A percentile compares a stretch with the other conserved stretches of the same genome.
These are phyloP conservation scores for Orchesella flavescens DNA, from an alignment of 2,888 invertebrate genomes.

Conservation along the genomic window DNA sequence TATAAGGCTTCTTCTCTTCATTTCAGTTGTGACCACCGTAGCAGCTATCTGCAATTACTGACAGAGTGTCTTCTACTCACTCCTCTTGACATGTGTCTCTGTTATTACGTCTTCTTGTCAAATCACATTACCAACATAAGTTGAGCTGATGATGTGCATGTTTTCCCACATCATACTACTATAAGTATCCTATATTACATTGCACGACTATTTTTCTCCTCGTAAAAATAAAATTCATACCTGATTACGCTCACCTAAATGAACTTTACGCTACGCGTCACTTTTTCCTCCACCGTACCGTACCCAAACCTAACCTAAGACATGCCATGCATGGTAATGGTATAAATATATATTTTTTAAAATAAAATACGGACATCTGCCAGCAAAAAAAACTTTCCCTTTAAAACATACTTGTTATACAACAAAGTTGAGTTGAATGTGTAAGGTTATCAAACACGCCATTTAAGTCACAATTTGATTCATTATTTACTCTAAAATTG, in stretches of 20 bases:
- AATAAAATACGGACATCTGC: slow-evolving; percentile 33
- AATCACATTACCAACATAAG: no score
- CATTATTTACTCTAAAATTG: background rate
- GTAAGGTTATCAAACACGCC: background rate
- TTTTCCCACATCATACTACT: no score
- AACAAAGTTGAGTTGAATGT: background rate
- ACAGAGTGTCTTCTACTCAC: no score
- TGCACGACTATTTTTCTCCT: background rate
- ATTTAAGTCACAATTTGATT: slow-evolving; percentile 32
- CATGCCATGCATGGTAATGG: no score
- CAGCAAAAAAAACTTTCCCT: slow-evolving; percentile 57
- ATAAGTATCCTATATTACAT: no score
- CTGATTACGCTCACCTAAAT: slow-evolving; percentile 10
- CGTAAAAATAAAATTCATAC: slow-evolving; percentile 2
- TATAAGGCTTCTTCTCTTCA: no score
- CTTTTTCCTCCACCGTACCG: background rate
- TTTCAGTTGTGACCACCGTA: no score
- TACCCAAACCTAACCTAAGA: no score
- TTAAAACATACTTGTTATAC: slow-evolving; percentile 26
- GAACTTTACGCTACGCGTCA: background rate
- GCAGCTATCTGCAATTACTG: no score
- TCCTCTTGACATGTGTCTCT: no score
- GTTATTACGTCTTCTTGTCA: no score
- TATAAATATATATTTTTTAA: background rate
- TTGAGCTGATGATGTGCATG: no score